Percentiles rank a stretch among this genome's conserved stretches.
Conservation (phyloP, 2,113 vertebrate genomes). For the Grallaria varia region DNA sequence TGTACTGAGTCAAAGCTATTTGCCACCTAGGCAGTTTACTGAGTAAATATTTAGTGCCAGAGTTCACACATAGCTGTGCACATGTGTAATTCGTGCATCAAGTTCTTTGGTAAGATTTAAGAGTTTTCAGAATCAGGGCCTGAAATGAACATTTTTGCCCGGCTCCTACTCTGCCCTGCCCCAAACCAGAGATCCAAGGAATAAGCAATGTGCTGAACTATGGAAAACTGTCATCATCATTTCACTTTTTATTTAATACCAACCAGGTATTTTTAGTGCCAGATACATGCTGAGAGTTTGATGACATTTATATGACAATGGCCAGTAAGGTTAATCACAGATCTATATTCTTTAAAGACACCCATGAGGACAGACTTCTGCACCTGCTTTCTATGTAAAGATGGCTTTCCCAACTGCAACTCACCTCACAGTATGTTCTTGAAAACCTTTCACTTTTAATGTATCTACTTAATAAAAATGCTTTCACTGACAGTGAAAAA, state of each 20-base stretch:
- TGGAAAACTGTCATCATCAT: not conserved
- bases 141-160: not conserved
- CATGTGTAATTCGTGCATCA: not conserved
- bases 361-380: not conserved
- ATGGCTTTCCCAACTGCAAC: not conserved
- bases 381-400: not conserved
- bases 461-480: constrained; percentile 8
- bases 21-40: not conserved
- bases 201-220: not conserved
- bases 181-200: not conserved
- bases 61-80: not conserved
- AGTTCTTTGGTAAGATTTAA: not conserved
- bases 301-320: not conserved
- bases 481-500: constrained; percentile 54
- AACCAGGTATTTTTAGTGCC: constrained; percentile 10
- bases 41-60: not conserved
- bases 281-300: constrained; percentile 18
- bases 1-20: not conserved
- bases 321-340: constrained; percentile 30
- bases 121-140: not conserved
- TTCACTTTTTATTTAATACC: not conserved
- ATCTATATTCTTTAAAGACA: constrained; percentile 29
- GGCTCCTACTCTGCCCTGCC: not conserved
- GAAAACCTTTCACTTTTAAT: constrained; percentile 28
- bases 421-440: not conserved